These are phyloP conservation scores for Boloria selene DNA, from an alignment of 2,888 invertebrate species.

Conservation along the genomic window DNA sequence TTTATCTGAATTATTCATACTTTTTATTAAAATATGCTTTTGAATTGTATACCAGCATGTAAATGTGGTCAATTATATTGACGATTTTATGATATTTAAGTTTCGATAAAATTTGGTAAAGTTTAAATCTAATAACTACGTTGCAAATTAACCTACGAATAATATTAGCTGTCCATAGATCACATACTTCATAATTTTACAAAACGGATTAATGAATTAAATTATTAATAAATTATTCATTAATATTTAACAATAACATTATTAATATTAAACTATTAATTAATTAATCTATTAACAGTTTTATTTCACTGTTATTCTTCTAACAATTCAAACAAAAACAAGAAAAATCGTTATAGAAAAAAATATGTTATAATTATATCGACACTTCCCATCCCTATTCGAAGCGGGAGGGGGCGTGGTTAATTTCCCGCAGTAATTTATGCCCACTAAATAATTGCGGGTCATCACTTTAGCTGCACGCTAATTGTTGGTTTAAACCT, in stretches of 20 bases:
- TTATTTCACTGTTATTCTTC: too few relatives aligned
- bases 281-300: too few relatives aligned
- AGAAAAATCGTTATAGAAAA: neutral
- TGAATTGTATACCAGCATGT: neutral
- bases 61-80: constrained; percentile 2
- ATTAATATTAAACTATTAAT: too few relatives aligned
- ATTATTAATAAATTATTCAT: too few relatives aligned
- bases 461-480: constrained; percentile 61
- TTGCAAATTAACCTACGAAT: neutral
- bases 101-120: neutral
- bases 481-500: constrained; percentile 61
- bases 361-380: constrained; percentile 24
- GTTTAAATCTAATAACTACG: too few relatives aligned
- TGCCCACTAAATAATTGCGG: constrained; percentile 73
- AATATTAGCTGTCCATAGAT: too few relatives aligned
- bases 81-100: neutral
- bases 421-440: constrained; percentile 75
- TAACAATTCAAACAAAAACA: too few relatives aligned
- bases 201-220: too few relatives aligned
- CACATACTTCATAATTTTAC: too few relatives aligned
- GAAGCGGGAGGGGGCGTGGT: constrained; percentile 68
- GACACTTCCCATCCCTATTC: constrained; percentile 50
- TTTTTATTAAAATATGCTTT: constrained; percentile 5
- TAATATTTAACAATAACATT: too few relatives aligned
- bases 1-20: constrained; percentile 11